Conservation (phyloP, 2,888 invertebrate genomes). For the Drosophila borealis region DNA sequence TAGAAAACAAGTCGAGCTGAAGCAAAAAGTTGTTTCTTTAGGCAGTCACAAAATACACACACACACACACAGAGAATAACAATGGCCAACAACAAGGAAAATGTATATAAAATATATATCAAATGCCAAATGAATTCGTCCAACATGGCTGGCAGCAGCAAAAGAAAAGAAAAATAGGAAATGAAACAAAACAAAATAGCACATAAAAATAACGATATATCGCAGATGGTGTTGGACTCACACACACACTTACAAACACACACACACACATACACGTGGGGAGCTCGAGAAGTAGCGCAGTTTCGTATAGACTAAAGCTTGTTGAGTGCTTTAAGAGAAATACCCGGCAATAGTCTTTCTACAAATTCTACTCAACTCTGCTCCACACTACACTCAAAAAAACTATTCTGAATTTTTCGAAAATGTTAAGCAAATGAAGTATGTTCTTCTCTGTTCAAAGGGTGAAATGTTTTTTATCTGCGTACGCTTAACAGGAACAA, state of each 20-base stretch:
- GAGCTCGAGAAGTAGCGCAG: slow-evolving; percentile 27
- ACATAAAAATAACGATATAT: slow-evolving; percentile 60
- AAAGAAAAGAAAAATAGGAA: slow-evolving; percentile 40
- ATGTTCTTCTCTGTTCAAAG: too few relatives aligned
- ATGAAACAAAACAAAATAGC: slow-evolving; percentile 48
- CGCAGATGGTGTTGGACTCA: slow-evolving; percentile 39
- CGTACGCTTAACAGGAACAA: too few relatives aligned
- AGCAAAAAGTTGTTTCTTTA: slow-evolving; percentile 28
- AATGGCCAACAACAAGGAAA: slow-evolving; percentile 31
- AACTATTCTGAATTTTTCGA: too few relatives aligned
- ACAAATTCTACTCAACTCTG: too few relatives aligned
- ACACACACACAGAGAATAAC: slow-evolving; percentile 17
- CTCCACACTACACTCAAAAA: too few relatives aligned
- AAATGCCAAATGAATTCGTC: slow-evolving; percentile 57
- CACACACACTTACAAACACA: neutral
- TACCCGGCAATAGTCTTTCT: neutral
- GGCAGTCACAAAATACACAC: slow-evolving; percentile 22
- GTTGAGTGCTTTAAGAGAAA: neutral
- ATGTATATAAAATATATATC: slow-evolving; percentile 34
- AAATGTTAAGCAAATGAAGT: too few relatives aligned
- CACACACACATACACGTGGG: slow-evolving; percentile 24
- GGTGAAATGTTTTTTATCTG: too few relatives aligned
- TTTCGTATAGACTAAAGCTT: neutral
- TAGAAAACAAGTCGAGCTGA: slow-evolving; percentile 14
- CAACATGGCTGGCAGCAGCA: slow-evolving; percentile 31